Conservation (phyloP, 1,140 invertebrate genomes). For the Apis florea region DNA sequence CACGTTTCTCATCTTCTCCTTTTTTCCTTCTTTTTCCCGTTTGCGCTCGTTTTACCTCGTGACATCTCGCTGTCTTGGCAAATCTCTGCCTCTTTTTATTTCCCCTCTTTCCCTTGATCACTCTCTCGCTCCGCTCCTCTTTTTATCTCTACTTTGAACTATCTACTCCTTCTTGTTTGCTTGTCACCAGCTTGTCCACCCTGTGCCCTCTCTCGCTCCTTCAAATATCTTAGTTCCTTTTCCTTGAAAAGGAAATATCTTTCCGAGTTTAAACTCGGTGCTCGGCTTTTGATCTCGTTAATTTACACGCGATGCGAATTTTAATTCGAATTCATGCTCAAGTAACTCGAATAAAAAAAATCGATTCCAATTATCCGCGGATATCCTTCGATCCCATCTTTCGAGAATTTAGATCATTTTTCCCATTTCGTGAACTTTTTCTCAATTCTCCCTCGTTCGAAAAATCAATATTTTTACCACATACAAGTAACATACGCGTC, state of each 20-base stretch:
- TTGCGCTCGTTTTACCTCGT: background rate
- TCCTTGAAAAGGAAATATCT: background rate
- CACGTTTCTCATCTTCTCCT: background rate
- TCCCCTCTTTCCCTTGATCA: background rate
- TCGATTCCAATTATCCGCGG: no score
- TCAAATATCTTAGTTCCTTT: background rate
- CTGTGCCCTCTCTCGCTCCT: background rate
- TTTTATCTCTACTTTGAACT: background rate
- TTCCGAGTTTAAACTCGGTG: no score
- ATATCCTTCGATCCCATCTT: no score
- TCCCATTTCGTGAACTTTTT: no score
- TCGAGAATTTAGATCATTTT: no score
- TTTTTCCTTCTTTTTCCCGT: background rate
- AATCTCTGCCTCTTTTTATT: conserved; percentile 8
- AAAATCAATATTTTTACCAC: no score
- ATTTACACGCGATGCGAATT: no score
- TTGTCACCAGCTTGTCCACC: background rate
- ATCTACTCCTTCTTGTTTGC: background rate
- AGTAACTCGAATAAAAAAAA: no score
- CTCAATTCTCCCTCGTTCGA: no score
- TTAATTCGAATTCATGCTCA: no score
- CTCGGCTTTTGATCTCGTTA: no score
- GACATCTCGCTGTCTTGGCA: background rate
- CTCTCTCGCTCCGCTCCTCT: background rate
- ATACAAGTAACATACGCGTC: no score